These are phyloP conservation scores for Orientallactaga bullata DNA, from an alignment of 2,113 vertebrate species.

Conservation along the genomic window DNA sequence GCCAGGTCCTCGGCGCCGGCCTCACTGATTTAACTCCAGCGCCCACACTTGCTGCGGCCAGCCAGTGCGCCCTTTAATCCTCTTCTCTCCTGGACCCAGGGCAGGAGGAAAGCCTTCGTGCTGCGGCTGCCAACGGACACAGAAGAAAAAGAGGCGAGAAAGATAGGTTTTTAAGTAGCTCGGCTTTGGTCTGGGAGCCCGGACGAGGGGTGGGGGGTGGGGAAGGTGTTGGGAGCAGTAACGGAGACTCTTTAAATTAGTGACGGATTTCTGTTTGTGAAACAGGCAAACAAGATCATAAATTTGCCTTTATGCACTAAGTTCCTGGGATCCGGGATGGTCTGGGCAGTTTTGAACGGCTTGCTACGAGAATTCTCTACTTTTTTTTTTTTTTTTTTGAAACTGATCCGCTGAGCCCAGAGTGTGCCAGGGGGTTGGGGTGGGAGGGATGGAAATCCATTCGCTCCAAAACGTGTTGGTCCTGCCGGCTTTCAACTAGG, in stretches of 20 bases:
- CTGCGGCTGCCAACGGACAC: slow-evolving; percentile 81
- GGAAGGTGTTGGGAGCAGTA: slow-evolving; percentile 3
- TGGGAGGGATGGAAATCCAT: background rate
- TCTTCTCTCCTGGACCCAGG: slow-evolving; percentile 92
- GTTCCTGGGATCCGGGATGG: background rate
- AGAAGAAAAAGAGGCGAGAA: slow-evolving; percentile 54
- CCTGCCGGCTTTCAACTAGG: background rate
- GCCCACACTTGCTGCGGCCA: slow-evolving; percentile 99
- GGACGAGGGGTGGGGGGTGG: background rate
- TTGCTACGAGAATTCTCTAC: background rate
- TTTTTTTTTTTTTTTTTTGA: too few relatives aligned
- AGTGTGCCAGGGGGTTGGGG: background rate
- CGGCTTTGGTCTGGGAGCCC: background rate
- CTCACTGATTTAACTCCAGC: slow-evolving; percentile 96
- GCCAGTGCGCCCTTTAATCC: slow-evolving; percentile 95
- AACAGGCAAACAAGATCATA: slow-evolving; percentile 70
- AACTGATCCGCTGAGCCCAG: too few relatives aligned
- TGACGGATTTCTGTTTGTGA: slow-evolving; percentile 74
- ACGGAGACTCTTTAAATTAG: slow-evolving; percentile 56
- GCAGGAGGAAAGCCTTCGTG: slow-evolving; percentile 90
- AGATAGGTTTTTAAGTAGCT: slow-evolving; percentile 64
- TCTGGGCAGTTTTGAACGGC: background rate
- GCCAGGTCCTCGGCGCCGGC: slow-evolving; percentile 40
- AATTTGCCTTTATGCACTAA: slow-evolving; percentile 73
- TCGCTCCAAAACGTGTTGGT: fast-evolving